Base-by-base conservation (phyloP, 2,888 invertebrate species). In the Idaea aversata region DNA sequence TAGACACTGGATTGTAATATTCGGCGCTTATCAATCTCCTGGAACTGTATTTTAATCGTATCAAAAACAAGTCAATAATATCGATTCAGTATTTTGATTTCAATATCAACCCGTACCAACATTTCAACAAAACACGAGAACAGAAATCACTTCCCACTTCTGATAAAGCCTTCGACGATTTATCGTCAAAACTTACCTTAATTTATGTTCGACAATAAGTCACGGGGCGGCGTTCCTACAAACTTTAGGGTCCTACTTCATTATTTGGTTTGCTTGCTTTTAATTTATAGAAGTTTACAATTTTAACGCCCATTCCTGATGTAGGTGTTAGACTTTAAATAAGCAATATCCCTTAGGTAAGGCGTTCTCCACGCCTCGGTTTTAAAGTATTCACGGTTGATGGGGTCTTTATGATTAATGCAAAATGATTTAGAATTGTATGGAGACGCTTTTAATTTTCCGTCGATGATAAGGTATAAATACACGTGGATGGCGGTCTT, bases 151-250 rank as follows among this genome's bases (percentile, higher is more conserved):
- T 61, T 66, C 62, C 66, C 57, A 65, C 61, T 61, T 34, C 38
- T 57, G 61, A 67, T 69, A 67, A 67, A 69, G 65, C 62, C 78
- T 76, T 69, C 74, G 72, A 76, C 75, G 86, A 90, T 88, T 90
- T 89, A 90, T 86, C 79, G 86, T 84, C 80, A 84, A 87, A 90
- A 90, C 86, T 90, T 90, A 78, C 76, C 69, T 83, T 88, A 88
- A 91, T 90, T 91, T 90, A 91, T 88, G 86, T 86, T 80, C 82
- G 79, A 85, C 86, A 87, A 90, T 89, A 91, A 90, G 88, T 90
- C 85, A 88, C 81, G 78, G 84, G 81, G 76, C 74, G 75, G 76
- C 78, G 67, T 73, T 47, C 47, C 47, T 47, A 47, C 47, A 80
- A 88, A 85, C 86, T 89, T 88, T 84, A 71, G 77, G 82, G 79